phyloP scores from a whole-genome alignment of 2,797 vertebrate genomes.

The Xerus rutilus region DNA sequence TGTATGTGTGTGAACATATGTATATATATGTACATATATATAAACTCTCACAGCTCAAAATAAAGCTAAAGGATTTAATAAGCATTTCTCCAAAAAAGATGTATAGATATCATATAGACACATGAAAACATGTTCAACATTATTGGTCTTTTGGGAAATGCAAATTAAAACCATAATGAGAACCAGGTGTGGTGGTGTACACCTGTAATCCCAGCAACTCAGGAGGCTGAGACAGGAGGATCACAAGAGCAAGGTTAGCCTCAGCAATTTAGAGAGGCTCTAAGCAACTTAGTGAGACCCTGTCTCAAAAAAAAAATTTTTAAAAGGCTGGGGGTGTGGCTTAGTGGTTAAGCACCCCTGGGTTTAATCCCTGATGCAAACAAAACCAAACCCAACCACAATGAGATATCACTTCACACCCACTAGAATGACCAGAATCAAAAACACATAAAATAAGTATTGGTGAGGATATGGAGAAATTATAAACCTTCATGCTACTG shows the following conservation, averaged over 20 bases:
- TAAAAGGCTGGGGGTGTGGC: too few relatives aligned
- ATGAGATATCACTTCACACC: neutral
- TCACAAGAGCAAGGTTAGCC: too few relatives aligned
- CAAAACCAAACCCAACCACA: neutral
- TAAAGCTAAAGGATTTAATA: constrained; percentile 9
- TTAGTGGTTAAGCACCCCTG: too few relatives aligned
- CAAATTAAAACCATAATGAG: neutral
- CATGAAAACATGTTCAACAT: neutral
- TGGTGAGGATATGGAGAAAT: neutral
- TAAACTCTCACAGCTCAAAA: neutral
- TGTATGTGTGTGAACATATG: too few relatives aligned
- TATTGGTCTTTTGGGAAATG: neutral
- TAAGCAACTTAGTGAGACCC: too few relatives aligned
- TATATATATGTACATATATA: too few relatives aligned
- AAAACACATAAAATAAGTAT: neutral
- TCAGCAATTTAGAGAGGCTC: too few relatives aligned
- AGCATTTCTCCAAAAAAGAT: neutral
- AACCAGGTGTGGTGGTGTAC: too few relatives aligned
- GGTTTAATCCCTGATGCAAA: too few relatives aligned
- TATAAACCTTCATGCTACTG: neutral
- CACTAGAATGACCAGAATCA: neutral
- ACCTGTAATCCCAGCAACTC: too few relatives aligned
- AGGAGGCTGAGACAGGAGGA: too few relatives aligned
- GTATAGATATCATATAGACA: neutral
- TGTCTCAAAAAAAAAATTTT: too few relatives aligned